Percentiles rank a stretch among this genome's conserved stretches.
Conservation (phyloP, 2,797 vertebrate genomes). For the Acipenser oxyrinchus region DNA sequence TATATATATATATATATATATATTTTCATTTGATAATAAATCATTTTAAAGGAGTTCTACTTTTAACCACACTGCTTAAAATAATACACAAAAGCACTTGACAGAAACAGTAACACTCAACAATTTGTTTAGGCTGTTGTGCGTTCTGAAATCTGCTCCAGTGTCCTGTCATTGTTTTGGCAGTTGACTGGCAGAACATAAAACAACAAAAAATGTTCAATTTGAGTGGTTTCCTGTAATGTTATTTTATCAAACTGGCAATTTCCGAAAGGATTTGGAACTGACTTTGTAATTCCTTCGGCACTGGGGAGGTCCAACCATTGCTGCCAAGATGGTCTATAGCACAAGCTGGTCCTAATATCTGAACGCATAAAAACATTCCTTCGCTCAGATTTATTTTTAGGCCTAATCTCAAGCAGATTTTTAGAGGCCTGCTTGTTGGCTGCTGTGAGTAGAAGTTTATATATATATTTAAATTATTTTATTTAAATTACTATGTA, state of each 20-base stretch:
- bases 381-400: constrained; percentile 56
- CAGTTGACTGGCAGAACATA: constrained; percentile 54
- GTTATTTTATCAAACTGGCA: constrained; percentile 76
- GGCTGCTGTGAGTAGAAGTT: constrained; percentile 3
- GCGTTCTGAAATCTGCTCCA: constrained; percentile 32
- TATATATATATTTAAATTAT: no score
- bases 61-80: background rate
- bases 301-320: constrained; percentile 56
- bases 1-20: no score
- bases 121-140: constrained; percentile 8
- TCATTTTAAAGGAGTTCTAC: no score
- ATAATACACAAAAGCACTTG: background rate
- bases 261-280: constrained; percentile 76
- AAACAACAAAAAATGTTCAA: constrained; percentile 62
- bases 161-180: constrained; percentile 56
- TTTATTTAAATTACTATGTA: no score
- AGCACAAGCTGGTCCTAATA: constrained; percentile 53
- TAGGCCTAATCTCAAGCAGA: constrained; percentile 57
- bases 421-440: constrained; percentile 42
- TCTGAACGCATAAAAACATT: constrained; percentile 60
- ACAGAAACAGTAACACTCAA: background rate
- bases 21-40: no score
- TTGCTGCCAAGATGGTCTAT: constrained; percentile 54
- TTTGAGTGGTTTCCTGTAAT: constrained; percentile 67
- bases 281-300: constrained; percentile 57